Evolutionary conservation across 2,888 invertebrate genomes (phyloP).

Genomic region (Iselma pallidipennis): DNA sequence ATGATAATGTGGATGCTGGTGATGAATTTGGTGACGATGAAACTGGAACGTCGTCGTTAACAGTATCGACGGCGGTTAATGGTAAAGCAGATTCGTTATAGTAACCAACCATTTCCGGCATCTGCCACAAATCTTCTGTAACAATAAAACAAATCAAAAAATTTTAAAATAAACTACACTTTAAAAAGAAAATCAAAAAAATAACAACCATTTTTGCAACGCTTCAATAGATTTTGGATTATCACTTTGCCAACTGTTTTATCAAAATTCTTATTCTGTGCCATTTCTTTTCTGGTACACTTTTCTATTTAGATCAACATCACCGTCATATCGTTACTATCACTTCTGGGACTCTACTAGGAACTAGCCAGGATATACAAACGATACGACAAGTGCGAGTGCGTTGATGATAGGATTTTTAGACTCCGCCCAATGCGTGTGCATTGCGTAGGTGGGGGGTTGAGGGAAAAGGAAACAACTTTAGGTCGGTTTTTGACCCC

Average conservation of each 20-base stretch:
- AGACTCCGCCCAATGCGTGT: conserved; percentile 52
- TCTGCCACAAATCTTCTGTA: conserved; percentile 58
- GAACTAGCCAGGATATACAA: conserved; percentile 32
- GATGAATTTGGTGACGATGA: conserved; percentile 39
- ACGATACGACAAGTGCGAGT: conserved; percentile 45
- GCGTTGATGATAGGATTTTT: conserved; percentile 39
- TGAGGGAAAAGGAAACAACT: conserved; percentile 27
- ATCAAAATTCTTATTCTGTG: conserved; percentile 22
- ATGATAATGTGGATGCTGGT: background rate
- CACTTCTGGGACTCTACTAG: background rate
- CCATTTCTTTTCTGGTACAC: conserved; percentile 5
- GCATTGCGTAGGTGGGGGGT: conserved; percentile 44
- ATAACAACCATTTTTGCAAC: conserved; percentile 34
- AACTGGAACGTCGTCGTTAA: conserved; percentile 47
- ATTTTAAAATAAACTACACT: background rate
- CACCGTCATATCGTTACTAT: too few species aligned
- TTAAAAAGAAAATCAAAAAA: background rate
- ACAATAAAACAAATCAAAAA: conserved; percentile 38
- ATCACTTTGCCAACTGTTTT: conserved; percentile 44
- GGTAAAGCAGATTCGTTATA: conserved; percentile 56
- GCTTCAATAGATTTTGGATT: conserved; percentile 47
- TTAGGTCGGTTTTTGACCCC: conserved; percentile 54
- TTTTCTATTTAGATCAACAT: background rate
- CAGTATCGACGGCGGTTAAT: conserved; percentile 50
- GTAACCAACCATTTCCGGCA: conserved; percentile 60